Evolutionary conservation across 1,140 invertebrate species (phyloP), one percentile per base, ranked within the genome.

Genomic region (Drosophila persimilis): DNA sequence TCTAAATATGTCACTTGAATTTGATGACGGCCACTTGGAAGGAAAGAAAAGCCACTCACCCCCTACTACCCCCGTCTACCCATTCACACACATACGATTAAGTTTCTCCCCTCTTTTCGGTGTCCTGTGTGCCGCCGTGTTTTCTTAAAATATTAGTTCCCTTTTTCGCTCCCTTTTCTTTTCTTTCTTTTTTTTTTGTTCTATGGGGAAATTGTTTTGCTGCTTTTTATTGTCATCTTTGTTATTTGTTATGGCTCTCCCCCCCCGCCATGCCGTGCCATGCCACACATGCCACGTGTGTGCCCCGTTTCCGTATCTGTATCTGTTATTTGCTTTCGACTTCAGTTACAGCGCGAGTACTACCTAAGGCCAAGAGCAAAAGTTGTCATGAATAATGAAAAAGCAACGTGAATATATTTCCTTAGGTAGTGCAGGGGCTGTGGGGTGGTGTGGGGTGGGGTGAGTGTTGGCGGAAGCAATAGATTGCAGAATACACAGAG

Each of bases 1-100:
- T 88, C 83, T 88, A 88, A 88, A 88, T 88, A 88, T 88, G 83
- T 88, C 83, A 88, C 83, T 88, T 89, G 83, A 88, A 88, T 86
- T 86, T 86, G 83, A 86, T 65, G 81, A 86, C 83, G 78, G 81
- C 81, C 83, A 88, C 83, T 86, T 88, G 83, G 55, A 22, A 35
- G 31, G 31, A 63, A 47, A 45, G 22, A 44, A 44, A 17, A 45
- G 26, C 70, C 47, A 46, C 52, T 17, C 20, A 20, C 52, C 47
- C 51, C 56, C 35, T 17, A 17, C 29, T 24, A 51, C 57, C n/a
- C 53, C 39, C 15, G 9, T n/a, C 11, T 41, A 53, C 13, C 47
- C 70, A 41, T 46, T 44, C 50, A 47, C 65, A 63, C 65, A 62
- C 76, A 67, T 62, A 50, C 77, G 71, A 66, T 73, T 79, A 51